Evolutionary conservation across 2,797 vertebrate genomes (phyloP).

Genomic region (Malurus leucopterus): DNA sequence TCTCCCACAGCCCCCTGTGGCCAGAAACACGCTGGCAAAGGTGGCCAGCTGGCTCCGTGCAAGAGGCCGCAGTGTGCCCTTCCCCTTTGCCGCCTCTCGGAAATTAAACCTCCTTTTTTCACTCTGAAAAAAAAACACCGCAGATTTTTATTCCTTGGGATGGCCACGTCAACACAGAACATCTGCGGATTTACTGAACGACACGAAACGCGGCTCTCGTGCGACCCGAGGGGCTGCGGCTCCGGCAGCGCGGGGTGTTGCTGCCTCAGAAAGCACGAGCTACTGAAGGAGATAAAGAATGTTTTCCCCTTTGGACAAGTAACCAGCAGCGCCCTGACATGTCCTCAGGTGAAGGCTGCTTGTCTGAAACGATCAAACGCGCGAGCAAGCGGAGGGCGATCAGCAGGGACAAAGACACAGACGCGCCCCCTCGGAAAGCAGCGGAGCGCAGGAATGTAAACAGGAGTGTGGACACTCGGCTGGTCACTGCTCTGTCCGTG

Average conservation of each 20-base stretch:
- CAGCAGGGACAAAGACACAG: slow-evolving; percentile 27
- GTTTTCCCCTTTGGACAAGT: slow-evolving; percentile 60
- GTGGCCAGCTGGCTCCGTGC: neutral
- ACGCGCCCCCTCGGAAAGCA: neutral
- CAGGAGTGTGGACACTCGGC: neutral
- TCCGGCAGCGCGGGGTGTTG: neutral
- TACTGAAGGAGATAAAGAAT: slow-evolving; percentile 29
- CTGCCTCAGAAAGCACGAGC: slow-evolving; percentile 28
- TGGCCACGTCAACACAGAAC: fast-evolving
- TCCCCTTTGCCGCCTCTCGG: fast-evolving
- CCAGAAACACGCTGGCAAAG: neutral
- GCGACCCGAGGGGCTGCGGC: neutral
- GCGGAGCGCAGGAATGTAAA: neutral
- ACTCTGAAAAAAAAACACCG: neutral
- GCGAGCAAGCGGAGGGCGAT: slow-evolving; percentile 11
- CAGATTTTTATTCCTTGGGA: neutral
- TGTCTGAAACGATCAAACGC: slow-evolving; percentile 61
- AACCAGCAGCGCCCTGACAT: slow-evolving; percentile 53
- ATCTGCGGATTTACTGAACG: neutral
- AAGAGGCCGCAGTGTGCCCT: fast-evolving
- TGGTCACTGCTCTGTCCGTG: neutral
- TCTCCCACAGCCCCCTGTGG: neutral
- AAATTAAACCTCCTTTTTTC: neutral
- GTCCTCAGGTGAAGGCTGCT: slow-evolving; percentile 67
- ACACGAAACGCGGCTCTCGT: fast-evolving